Evolutionary conservation across 92 coral and sea anemone species (phyloP).

Genomic region (Porites divaricata): DNA sequence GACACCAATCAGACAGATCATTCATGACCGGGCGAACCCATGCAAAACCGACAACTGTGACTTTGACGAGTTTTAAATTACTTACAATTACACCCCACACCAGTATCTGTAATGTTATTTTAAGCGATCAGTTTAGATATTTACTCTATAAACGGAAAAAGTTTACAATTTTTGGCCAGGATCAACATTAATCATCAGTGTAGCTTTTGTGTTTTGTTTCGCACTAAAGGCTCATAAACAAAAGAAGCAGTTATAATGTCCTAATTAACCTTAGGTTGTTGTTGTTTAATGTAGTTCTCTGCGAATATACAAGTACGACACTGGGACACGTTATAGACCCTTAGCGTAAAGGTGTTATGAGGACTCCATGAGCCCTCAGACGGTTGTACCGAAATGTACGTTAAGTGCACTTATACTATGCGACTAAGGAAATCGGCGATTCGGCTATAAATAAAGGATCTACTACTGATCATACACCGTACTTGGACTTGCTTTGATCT

Average conservation of each 20-base stretch:
- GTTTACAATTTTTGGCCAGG: slow-evolving; percentile 1
- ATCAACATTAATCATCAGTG: background rate
- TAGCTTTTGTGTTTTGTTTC: slow-evolving; percentile 9
- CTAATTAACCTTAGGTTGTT: slow-evolving; percentile 2
- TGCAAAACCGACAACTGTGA: slow-evolving; percentile 5
- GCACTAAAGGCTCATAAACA: background rate
- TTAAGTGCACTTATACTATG: background rate
- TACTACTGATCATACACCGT: too few species aligned
- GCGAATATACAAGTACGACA: background rate
- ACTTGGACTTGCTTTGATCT: too few species aligned
- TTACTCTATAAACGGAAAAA: background rate
- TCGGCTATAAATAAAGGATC: background rate
- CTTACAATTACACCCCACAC: background rate
- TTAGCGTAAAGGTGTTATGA: too few species aligned
- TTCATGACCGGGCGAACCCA: background rate
- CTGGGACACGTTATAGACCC: background rate
- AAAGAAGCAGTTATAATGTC: background rate
- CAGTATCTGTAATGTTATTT: background rate
- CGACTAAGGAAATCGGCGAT: background rate
- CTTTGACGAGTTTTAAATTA: slow-evolving; percentile 11
- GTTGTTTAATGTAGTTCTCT: background rate
- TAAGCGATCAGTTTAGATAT: background rate
- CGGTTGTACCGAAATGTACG: slow-evolving; percentile 6
- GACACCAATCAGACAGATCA: slow-evolving; percentile 8
- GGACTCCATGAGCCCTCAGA: background rate